These are phyloP conservation scores for Caenorhabditis sp. DNA, from an alignment of 2,888 invertebrate genomes.

Conservation along the genomic window DNA sequence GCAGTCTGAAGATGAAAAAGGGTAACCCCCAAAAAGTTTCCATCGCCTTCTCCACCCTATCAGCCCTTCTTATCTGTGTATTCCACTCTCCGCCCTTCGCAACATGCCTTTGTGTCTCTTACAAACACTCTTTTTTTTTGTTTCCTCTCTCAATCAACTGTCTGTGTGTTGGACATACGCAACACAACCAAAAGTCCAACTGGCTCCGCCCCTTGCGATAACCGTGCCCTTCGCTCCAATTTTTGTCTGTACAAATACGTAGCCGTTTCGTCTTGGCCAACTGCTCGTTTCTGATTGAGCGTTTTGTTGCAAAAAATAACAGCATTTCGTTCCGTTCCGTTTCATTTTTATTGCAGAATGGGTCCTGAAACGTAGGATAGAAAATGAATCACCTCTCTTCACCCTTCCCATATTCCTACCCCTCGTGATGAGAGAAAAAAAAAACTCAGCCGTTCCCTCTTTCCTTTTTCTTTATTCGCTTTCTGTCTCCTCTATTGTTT, in stretches of 20 bases:
- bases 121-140: slow-evolving; percentile 28
- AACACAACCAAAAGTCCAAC: slow-evolving; percentile 57
- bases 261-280: slow-evolving; percentile 3
- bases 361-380: not conserved
- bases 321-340: not conserved
- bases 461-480: not conserved
- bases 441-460: not conserved
- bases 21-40: slow-evolving; percentile 53
- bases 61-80: slow-evolving; percentile 31
- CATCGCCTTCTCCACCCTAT: slow-evolving; percentile 1
- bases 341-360: slow-evolving; percentile 3
- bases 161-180: slow-evolving; percentile 42
- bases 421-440: not conserved
- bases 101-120: slow-evolving; percentile 60
- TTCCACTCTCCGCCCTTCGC: slow-evolving; percentile 26
- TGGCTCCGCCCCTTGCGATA: slow-evolving; percentile 34
- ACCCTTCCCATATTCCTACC: not conserved
- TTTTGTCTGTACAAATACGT: slow-evolving; percentile 59
- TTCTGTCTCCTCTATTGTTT: not conserved
- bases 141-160: slow-evolving; percentile 17
- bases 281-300: not conserved
- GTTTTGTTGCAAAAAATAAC: slow-evolving; percentile 1
- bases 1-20: slow-evolving; percentile 48
- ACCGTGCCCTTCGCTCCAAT: slow-evolving; percentile 49
- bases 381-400: not conserved